phyloP scores from a whole-genome alignment of 1,140 invertebrate genomes.

The Heliconius congener region DNA sequence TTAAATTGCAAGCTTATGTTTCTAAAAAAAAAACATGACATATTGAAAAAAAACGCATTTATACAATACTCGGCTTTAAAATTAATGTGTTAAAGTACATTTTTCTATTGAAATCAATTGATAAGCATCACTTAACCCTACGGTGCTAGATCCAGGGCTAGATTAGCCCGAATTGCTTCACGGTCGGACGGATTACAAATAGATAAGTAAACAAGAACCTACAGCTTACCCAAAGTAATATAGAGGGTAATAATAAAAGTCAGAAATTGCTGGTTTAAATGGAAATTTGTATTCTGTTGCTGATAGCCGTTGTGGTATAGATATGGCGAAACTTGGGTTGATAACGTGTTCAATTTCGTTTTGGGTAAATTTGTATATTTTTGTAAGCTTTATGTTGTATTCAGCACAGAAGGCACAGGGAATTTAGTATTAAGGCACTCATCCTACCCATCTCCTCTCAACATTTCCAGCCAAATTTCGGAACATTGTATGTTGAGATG shows the following conservation, averaged over 20 bases:
- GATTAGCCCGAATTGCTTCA: neutral
- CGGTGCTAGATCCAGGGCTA: neutral
- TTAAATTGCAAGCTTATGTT: neutral
- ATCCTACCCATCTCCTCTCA: too few relatives aligned
- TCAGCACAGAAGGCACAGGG: too few relatives aligned
- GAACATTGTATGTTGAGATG: too few relatives aligned
- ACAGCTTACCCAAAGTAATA: neutral
- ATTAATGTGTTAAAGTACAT: neutral
- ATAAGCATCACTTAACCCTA: neutral
- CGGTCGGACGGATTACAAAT: constrained; percentile 19
- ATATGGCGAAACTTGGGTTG: too few relatives aligned
- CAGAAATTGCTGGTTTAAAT: constrained; percentile 5
- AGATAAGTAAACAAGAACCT: constrained; percentile 17
- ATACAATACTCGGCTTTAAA: neutral
- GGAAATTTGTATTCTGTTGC: neutral
- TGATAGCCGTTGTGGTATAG: neutral
- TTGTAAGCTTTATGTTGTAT: too few relatives aligned
- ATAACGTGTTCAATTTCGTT: too few relatives aligned
- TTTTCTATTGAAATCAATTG: neutral
- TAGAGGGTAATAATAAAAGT: neutral
- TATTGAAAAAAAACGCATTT: neutral
- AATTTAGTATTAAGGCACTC: too few relatives aligned
- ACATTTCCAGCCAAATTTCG: too few relatives aligned
- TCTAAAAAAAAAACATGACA: neutral
- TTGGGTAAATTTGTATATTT: too few relatives aligned